Conservation (phyloP, 2,888 invertebrate species). For the Parnassius mnemosyne region DNA sequence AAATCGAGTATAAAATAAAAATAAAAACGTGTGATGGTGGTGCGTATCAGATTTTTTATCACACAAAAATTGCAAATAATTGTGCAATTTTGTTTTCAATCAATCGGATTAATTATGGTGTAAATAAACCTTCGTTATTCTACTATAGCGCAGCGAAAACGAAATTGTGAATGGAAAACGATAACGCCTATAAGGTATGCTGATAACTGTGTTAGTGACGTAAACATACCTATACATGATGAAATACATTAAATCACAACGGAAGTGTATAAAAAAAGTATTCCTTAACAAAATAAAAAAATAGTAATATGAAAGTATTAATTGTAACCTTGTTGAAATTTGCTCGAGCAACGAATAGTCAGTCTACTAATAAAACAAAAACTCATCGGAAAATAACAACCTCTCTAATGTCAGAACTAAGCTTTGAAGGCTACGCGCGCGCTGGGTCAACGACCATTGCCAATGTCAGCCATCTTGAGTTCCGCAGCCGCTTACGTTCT, state of each 20-base stretch:
- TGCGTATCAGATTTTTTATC: no score
- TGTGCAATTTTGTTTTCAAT: no score
- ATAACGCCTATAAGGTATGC: conserved; percentile 34
- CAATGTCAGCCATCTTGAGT: conserved; percentile 81
- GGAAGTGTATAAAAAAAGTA: not conserved
- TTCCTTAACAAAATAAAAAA: conserved; percentile 6
- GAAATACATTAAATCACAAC: not conserved
- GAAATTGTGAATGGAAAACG: conserved; percentile 35
- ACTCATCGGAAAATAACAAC: conserved; percentile 72
- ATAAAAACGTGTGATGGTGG: no score
- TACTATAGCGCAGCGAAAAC: conserved; percentile 9
- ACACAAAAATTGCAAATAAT: no score
- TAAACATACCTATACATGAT: conserved; percentile 2
- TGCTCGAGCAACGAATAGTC: conserved; percentile 42
- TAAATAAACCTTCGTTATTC: not conserved
- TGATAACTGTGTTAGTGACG: conserved; percentile 32
- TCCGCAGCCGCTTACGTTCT: conserved; percentile 79
- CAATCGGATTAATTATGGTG: not conserved
- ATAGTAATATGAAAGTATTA: not conserved
- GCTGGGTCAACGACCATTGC: conserved; percentile 76
- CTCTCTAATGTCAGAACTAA: conserved; percentile 77
- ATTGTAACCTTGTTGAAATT: conserved; percentile 11
- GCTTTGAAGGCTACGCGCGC: conserved; percentile 77
- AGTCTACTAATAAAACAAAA: conserved; percentile 42
- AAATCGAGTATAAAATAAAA: no score